Conservation (phyloP, 2,888 invertebrate species). For the Monoplex corrugatus region DNA sequence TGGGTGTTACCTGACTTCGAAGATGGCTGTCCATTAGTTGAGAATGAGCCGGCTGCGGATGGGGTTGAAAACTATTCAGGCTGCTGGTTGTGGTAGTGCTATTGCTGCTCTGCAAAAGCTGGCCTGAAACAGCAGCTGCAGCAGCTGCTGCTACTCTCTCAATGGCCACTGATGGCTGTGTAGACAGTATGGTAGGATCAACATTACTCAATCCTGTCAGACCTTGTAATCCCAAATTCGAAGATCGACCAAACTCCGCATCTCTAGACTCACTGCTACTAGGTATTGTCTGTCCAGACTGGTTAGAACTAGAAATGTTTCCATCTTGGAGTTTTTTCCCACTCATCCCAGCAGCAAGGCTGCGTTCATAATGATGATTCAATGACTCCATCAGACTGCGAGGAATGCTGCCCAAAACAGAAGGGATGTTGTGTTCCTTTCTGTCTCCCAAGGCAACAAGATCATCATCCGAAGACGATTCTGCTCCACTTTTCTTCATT, state of each 20-base stretch:
- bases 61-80: constrained; percentile 39
- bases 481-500: not conserved
- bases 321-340: constrained; percentile 54
- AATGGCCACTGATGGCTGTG: constrained; percentile 21
- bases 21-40: constrained; percentile 56
- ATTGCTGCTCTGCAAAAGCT: constrained; percentile 43
- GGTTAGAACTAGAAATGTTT: constrained; percentile 36
- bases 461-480: constrained; percentile 51
- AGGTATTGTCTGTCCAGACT: not conserved
- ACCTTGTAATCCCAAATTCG: constrained; percentile 7
- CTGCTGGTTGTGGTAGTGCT: constrained; percentile 22
- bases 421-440: not conserved
- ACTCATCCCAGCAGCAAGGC: constrained; percentile 50
- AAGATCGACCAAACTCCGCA: not conserved
- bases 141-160: constrained; percentile 45
- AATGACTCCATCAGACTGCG: constrained; percentile 43
- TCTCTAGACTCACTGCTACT: constrained; percentile 2
- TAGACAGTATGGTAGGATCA: constrained; percentile 34
- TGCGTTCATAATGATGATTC: constrained; percentile 46
- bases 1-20: constrained; percentile 54
- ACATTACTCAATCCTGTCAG: constrained; percentile 37
- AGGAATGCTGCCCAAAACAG: constrained; percentile 20
- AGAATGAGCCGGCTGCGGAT: constrained; percentile 51
- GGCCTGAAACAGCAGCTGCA: constrained; percentile 44
- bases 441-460: constrained; percentile 55